Conservation (phyloP, 2,797 vertebrate species). For the Thaleichthys pacificus region DNA sequence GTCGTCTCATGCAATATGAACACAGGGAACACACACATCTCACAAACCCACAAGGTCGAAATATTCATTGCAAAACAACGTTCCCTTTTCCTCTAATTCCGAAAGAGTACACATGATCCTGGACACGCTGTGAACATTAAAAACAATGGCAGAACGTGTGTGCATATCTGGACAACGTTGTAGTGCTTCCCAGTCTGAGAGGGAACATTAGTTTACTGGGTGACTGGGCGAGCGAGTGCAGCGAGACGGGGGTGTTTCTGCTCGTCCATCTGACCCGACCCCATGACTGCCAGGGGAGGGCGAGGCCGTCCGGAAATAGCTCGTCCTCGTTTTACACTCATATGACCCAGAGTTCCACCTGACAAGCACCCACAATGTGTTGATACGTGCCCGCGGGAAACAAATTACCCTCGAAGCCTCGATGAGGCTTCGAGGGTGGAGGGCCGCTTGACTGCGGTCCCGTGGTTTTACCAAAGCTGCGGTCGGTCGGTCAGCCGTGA, state of each 20-base stretch:
- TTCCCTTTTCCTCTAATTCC: conserved; percentile 8
- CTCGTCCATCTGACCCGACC: conserved; percentile 33
- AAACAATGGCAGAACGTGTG: conserved; percentile 24
- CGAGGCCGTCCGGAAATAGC: conserved; percentile 67
- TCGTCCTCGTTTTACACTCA: conserved; percentile 52
- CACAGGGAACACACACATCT: conserved; percentile 19
- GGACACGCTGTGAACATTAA: conserved; percentile 14
- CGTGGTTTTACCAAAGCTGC: conserved; percentile 39
- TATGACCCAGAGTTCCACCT: conserved; percentile 55
- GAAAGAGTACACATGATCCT: conserved; percentile 17
- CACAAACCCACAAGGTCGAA: too few relatives aligned
- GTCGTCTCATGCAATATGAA: conserved; percentile 20
- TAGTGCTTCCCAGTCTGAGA: conserved; percentile 25
- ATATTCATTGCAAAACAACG: not conserved
- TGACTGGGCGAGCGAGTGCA: conserved; percentile 49
- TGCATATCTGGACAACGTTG: conserved; percentile 24
- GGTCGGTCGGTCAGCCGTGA: conserved; percentile 46
- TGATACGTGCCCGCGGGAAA: conserved; percentile 54
- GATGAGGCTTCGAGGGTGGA: conserved; percentile 34
- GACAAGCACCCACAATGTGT: conserved; percentile 59
- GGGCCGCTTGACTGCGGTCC: conserved; percentile 29
- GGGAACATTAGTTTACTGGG: conserved; percentile 54
- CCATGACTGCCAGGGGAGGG: conserved; percentile 46
- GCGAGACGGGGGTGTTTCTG: too few relatives aligned
- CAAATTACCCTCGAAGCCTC: conserved; percentile 67